Evolutionary conservation across 2,113 vertebrate species (phyloP).

Genomic region (Actenoides lindsayi): DNA sequence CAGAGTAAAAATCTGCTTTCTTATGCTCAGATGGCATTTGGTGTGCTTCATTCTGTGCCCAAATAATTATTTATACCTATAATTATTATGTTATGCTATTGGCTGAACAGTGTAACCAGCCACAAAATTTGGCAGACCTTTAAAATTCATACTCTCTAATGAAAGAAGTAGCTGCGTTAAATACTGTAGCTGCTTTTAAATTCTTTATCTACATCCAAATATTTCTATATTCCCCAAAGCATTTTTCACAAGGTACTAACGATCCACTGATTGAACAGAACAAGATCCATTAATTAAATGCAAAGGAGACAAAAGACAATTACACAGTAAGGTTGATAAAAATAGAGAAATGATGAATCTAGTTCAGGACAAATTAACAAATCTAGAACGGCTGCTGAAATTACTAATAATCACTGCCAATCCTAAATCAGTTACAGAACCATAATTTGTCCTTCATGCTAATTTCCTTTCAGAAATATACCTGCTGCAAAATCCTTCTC

Average conservation of each 20-base stretch:
- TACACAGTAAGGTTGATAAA: neutral
- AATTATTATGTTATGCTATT: neutral
- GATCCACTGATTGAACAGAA: slow-evolving; percentile 35
- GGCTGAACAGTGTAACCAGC: neutral
- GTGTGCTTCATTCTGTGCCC: neutral
- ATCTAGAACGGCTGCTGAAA: slow-evolving; percentile 42
- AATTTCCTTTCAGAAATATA: neutral
- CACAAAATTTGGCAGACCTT: neutral
- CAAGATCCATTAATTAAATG: slow-evolving; percentile 54
- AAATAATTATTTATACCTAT: neutral
- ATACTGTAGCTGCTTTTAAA: neutral
- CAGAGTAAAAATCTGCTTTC: neutral
- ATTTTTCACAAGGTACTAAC: neutral
- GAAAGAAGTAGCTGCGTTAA: neutral
- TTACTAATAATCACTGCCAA: slow-evolving; percentile 25
- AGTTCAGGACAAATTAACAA: slow-evolving; percentile 39
- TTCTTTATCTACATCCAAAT: neutral
- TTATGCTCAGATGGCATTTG: neutral
- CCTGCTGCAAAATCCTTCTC: neutral
- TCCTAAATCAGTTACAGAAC: neutral
- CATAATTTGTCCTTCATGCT: neutral
- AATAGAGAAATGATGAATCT: slow-evolving; percentile 31
- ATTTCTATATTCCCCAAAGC: neutral
- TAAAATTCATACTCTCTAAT: neutral
- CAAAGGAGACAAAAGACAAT: slow-evolving; percentile 54